phyloP scores from a whole-genome alignment of 2,113 vertebrate species.

The Spea bombifrons region DNA sequence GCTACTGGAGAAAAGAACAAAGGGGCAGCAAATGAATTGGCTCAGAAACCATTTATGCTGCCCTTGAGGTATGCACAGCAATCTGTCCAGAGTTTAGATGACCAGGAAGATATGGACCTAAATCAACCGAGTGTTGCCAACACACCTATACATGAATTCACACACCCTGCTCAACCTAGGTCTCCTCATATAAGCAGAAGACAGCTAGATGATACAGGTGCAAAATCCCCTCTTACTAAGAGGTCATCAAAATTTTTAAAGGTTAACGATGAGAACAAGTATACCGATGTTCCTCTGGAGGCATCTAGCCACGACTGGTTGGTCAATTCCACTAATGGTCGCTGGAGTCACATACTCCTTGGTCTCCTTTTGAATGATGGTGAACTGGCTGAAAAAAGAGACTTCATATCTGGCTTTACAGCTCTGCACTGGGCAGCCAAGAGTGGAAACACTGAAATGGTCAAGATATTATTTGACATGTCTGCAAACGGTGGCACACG shows the following conservation, averaged over 20 bases:
- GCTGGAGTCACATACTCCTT: conserved; percentile 77
- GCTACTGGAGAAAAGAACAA: not conserved
- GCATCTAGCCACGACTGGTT: conserved; percentile 82
- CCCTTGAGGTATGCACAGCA: conserved; percentile 68
- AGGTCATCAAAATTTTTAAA: conserved; percentile 57
- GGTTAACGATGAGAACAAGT: conserved; percentile 60
- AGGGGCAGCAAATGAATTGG: conserved; percentile 25
- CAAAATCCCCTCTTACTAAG: conserved; percentile 57
- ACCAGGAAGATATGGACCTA: not conserved
- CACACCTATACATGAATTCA: too few species aligned
- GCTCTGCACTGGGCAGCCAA: conserved; percentile 94
- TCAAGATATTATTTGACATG: conserved; percentile 69
- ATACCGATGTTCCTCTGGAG: conserved; percentile 69
- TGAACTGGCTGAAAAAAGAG: conserved; percentile 76
- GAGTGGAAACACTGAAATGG: conserved; percentile 76
- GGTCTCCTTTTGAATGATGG: conserved; percentile 79
- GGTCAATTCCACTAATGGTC: conserved; percentile 72
- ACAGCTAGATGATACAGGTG: conserved; percentile 35
- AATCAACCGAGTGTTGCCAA: not conserved
- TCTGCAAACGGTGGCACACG: conserved; percentile 59
- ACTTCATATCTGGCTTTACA: conserved; percentile 89
- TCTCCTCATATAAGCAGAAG: conserved; percentile 51
- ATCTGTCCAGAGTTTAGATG: conserved; percentile 1
- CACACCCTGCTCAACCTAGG: not conserved
- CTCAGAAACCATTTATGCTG: conserved; percentile 70